phyloP scores from a whole-genome alignment of 2,797 vertebrate genomes.

The Psittacula echo region DNA sequence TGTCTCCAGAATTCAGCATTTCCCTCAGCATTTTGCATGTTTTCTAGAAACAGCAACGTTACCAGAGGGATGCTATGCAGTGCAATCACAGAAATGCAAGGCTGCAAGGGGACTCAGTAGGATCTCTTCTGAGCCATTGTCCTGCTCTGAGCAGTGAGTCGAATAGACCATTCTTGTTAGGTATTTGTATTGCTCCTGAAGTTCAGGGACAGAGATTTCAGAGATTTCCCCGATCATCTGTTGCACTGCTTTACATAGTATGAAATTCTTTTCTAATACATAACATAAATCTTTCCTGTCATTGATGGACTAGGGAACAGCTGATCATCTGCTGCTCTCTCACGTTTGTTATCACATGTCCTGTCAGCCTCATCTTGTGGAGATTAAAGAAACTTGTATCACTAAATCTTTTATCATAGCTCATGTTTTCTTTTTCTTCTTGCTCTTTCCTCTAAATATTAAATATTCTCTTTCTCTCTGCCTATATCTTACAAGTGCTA shows the following conservation, averaged over 20 bases:
- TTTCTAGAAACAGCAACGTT: not conserved
- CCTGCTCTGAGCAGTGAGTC: not conserved
- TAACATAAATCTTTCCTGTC: not conserved
- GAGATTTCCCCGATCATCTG: not conserved
- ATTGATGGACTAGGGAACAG: not conserved
- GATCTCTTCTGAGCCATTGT: not conserved
- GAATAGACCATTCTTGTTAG: not conserved
- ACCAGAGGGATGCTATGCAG: not conserved
- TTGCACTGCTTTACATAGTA: not conserved
- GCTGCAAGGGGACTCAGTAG: not conserved
- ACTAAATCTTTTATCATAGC: not conserved
- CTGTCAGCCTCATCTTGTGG: not conserved
- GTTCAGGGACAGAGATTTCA: not conserved
- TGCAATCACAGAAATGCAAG: not conserved
- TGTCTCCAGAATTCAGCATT: not conserved
- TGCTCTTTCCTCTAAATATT: not conserved
- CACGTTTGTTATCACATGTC: not conserved
- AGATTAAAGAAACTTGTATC: not conserved
- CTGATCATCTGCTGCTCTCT: not conserved
- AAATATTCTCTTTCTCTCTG: not conserved
- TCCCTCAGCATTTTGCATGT: not conserved
- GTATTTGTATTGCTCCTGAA: not conserved
- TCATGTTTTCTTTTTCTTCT: not conserved
- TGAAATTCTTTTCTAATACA: not conserved
- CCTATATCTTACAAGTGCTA: not conserved